Evolutionary conservation across 2,888 invertebrate genomes (phyloP), one percentile per base, ranked within the genome.

Genomic region (Dasypogon diadema): DNA sequence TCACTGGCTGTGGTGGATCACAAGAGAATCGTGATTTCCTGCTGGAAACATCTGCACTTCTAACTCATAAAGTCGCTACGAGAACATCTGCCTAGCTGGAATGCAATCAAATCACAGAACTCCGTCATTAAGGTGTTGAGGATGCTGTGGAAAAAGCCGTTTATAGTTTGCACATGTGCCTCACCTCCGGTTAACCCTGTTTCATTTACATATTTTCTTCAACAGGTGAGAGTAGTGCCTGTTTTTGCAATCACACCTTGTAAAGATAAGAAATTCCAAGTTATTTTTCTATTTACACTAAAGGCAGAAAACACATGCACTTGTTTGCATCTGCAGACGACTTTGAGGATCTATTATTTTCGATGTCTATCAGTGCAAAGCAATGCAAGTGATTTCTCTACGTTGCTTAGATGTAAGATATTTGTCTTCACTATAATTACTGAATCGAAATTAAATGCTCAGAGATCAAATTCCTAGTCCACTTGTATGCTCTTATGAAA

Each of bases 21-120:
- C 70, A 70, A 21, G 54, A 54, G 70, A 70, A 21, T 70, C 70
- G 70, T 70, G 70, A 70, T 70, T 70, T 70, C 70, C 70, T 70
- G 70, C 51, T 70, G 70, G 70, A 34, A 30, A 21, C 70, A 70
- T 51, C 54, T 70, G 70, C 70, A 34, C 21, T 54, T 54, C 70
- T 70, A 65, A 70, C 34, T 54, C 54, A 70, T 70, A 30, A 34
- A 46, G 26, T 60, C 24, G 30, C 18, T 30, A 37, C 26, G 16
- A 58, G 58, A 74, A 58, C 74, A 74, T 74, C 74, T 74, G 74
- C 74, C 58, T 74, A 74, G 74, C 30, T 74, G 74, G 74, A 74
- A 74, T 74, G 74, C 74, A 74, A 74, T 74, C 74, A 74, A 74
- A 74, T 74, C 74, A 46, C 58, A 58, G 74, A 48, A 46, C 74